These are phyloP conservation scores for Endotricha flammealis DNA, from an alignment of 2,888 invertebrate genomes.

Conservation along the genomic window DNA sequence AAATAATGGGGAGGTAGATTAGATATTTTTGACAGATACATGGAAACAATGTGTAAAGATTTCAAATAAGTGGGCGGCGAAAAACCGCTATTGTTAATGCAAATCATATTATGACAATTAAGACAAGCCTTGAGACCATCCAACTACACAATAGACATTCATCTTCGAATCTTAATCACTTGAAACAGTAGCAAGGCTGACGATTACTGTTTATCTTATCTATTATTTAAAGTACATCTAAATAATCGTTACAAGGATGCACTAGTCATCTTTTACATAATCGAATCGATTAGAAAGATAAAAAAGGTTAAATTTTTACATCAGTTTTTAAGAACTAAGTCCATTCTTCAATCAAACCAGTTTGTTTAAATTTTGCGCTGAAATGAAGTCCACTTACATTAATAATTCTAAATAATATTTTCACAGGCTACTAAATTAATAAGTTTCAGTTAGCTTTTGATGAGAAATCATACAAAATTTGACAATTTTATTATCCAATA, in stretches of 20 bases:
- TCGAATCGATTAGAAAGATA: no score
- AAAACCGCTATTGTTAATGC: constrained; percentile 7
- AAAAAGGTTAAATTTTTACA: no score
- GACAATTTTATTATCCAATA: no score
- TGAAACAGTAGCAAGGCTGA: constrained; percentile 33
- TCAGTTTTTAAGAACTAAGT: no score
- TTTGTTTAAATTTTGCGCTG: no score
- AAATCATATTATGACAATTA: constrained; percentile 7
- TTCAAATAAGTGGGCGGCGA: constrained; percentile 5
- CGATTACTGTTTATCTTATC: constrained; percentile 37
- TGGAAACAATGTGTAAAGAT: not conserved
- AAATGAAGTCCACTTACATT: no score
- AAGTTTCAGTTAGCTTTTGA: no score
- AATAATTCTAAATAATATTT: no score
- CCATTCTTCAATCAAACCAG: no score
- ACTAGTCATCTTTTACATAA: constrained; percentile 12
- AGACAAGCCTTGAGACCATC: constrained; percentile 7
- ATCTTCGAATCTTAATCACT: constrained; percentile 22
- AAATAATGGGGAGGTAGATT: not conserved
- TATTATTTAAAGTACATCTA: constrained; percentile 27
- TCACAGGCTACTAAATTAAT: no score
- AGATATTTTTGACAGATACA: not conserved
- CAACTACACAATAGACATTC: constrained; percentile 10
- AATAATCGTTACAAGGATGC: constrained; percentile 17
- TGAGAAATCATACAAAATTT: no score